Evolutionary conservation across 2,113 vertebrate species (phyloP).

Genomic region (Aptenodytes forsteri): DNA sequence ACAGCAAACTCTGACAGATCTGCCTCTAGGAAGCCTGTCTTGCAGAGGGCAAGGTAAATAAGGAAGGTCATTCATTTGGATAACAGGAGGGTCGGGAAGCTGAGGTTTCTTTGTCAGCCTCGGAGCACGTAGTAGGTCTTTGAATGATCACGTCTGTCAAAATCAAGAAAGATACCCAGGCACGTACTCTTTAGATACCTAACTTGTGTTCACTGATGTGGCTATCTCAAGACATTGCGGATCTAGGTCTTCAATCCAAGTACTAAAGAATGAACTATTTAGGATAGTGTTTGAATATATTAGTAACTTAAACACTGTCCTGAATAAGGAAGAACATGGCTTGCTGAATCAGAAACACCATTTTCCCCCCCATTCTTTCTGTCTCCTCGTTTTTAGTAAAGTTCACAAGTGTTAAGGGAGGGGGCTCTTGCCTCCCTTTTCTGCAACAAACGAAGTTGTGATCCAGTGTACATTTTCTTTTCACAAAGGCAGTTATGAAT

Average conservation of each 20-base stretch:
- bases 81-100: fast-evolving
- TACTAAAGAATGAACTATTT: not conserved
- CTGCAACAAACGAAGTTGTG: not conserved
- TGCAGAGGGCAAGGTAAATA: not conserved
- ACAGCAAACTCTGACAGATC: not conserved
- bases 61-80: not conserved
- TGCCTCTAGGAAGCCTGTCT: not conserved
- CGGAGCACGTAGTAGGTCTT: not conserved
- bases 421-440: not conserved
- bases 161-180: not conserved
- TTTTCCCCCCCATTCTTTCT: not conserved
- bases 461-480: not conserved
- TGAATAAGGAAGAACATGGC: not conserved
- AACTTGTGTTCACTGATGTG: not conserved
- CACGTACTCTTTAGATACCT: fast-evolving
- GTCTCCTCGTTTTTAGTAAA: not conserved
- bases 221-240: not conserved
- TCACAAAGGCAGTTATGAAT: not conserved
- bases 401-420: not conserved
- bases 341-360: not conserved
- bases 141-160: not conserved
- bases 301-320: not conserved
- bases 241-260: not conserved
- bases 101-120: not conserved
- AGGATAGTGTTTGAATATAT: not conserved